Conservation (phyloP, 2,113 vertebrate genomes). For the Tetrao urogallus region DNA sequence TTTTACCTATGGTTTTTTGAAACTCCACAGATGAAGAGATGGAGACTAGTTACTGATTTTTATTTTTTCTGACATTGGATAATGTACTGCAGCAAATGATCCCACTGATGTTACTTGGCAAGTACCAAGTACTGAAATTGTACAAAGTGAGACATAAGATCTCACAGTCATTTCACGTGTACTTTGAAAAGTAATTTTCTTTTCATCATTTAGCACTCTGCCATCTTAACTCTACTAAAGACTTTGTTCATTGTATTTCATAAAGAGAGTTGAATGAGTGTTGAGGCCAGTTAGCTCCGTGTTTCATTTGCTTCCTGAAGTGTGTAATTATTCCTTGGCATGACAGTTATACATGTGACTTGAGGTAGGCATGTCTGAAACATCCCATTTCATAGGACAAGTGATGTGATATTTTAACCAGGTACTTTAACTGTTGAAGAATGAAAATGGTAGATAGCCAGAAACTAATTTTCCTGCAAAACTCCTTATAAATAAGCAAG, state of each 20-base stretch:
- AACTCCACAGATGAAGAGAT: not conserved
- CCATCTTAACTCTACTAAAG: not conserved
- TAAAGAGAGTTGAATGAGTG: not conserved
- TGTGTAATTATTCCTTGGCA: not conserved
- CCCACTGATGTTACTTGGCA: not conserved
- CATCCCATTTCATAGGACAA: not conserved
- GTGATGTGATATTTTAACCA: not conserved
- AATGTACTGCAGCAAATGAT: not conserved
- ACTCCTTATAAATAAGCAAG: not conserved
- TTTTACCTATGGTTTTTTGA: not conserved
- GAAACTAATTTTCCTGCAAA: not conserved
- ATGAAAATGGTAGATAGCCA: not conserved
- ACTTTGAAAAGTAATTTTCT: not conserved
- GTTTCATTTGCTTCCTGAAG: slow-evolving; percentile 4
- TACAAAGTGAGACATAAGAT: not conserved
- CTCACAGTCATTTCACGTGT: not conserved
- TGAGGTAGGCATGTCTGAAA: not conserved
- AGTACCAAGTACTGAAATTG: not conserved
- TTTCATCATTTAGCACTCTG: not conserved
- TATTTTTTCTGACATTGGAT: not conserved
- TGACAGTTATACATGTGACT: not conserved
- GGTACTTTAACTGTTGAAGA: not conserved
- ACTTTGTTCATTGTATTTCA: not conserved
- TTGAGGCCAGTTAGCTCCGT: not conserved
- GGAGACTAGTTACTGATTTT: not conserved